Evolutionary conservation across 2,888 invertebrate species (phyloP), one percentile per base, ranked within the genome.

Genomic region (Aleiodes leptofemur): DNA sequence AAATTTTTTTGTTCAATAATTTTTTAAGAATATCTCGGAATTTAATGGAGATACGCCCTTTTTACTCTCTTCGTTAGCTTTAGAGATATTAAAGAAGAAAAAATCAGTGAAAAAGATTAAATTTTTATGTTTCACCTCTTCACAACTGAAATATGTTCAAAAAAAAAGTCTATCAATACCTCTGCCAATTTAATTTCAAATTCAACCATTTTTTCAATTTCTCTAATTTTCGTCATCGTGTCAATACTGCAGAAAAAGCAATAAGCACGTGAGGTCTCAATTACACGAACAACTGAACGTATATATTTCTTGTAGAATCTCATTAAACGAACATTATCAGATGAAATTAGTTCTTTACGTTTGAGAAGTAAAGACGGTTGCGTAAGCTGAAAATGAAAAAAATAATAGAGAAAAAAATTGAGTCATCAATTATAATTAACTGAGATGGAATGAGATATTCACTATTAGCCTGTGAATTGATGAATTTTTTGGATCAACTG

Each of bases 171-270:
- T 23, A 43, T 64, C 11, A 13, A 13, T 72, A 74, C 77, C 29
- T 74, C 53, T 13, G 48, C 69, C 2, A 77, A 38, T 51, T 51
- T 13, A 0, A 23, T 74, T 61, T 77, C 77, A 23, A 77, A 77
- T 38, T 74, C 43, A 53, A 68, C 68, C 31, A 77, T 53, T 4
- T 72, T 14, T 51, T 4, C 5, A n/a, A 34, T 23, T 23, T 75
- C 23, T 64, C 69, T 11, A 3, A 43, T 43, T 50, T 11, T 48
- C 14, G n/a, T 43, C 6, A 14, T 16, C 0, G 53, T 71, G 50
- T 11, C n/a, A 0, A 14, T 23, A 11, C 7, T 48, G 43, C 14
- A 50, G 3, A 13, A 23, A 53, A 71, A 14, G 38, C 38, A 29
- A 56, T 8, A 72, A 71, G 9, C 48, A 50, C 72, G 72, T 34